Conservation (phyloP, 2,888 invertebrate species). For the Malthinus flaveolus region DNA sequence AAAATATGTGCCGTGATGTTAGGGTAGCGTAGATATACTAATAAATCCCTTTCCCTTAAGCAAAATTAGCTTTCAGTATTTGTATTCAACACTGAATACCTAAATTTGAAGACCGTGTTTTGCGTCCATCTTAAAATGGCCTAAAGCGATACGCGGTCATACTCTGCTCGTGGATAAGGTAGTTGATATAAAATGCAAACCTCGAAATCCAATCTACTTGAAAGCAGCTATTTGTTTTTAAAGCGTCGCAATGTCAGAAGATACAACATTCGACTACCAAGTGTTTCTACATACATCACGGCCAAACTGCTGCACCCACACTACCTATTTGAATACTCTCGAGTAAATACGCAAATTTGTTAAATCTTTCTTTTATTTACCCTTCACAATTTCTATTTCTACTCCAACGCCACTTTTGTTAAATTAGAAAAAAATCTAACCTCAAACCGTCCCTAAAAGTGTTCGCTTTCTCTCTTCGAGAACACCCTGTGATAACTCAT, state of each 20-base stretch:
- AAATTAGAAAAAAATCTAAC: no score
- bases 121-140: slow-evolving; percentile 37
- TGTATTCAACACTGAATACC: slow-evolving; percentile 37
- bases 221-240: slow-evolving; percentile 50
- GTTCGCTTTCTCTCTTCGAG: no score
- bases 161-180: slow-evolving; percentile 33
- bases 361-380: slow-evolving; percentile 7
- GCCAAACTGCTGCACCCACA: slow-evolving; percentile 25
- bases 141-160: slow-evolving; percentile 33
- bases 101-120: slow-evolving; percentile 40
- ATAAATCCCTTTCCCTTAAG: slow-evolving; percentile 34
- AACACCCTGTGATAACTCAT: no score
- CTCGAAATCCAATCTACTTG: slow-evolving; percentile 50
- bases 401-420: no score
- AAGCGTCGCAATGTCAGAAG: slow-evolving; percentile 39
- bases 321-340: slow-evolving; percentile 35
- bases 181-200: slow-evolving; percentile 43
- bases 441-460: no score
- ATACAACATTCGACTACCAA: slow-evolving; percentile 27
- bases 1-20: slow-evolving; percentile 27
- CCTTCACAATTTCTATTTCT: neutral
- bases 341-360: slow-evolving; percentile 26
- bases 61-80: slow-evolving; percentile 37
- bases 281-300: slow-evolving; percentile 35
- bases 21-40: slow-evolving; percentile 31